Percentiles rank a stretch among this genome's conserved stretches.
Conservation (phyloP, 2,113 vertebrate genomes). For the Theropithecus gelada region DNA sequence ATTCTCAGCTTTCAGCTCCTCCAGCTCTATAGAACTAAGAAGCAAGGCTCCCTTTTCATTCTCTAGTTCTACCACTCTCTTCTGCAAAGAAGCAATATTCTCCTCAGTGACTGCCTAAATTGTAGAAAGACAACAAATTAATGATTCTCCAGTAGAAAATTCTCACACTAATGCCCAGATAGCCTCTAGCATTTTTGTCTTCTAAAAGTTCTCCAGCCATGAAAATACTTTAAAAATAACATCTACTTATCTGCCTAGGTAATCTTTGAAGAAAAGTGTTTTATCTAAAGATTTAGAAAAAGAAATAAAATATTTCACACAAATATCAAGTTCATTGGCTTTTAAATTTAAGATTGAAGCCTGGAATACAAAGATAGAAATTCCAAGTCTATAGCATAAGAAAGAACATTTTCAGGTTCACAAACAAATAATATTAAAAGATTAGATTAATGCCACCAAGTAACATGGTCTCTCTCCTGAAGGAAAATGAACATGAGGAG, state of each 20-base stretch:
- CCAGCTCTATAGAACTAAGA: constrained; percentile 54
- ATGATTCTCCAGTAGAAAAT: constrained; percentile 11
- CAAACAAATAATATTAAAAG: background rate
- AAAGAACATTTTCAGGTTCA: constrained; percentile 19
- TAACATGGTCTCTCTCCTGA: background rate
- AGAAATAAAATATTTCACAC: constrained; percentile 13
- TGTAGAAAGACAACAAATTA: constrained; percentile 55
- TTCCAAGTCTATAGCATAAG: background rate
- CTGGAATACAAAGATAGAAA: constrained; percentile 41
- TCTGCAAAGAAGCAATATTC: constrained; percentile 79
- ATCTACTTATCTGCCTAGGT: constrained; percentile 1
- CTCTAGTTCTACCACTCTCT: constrained; percentile 76
- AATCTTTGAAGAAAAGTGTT: constrained; percentile 8
- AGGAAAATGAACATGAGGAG: background rate
- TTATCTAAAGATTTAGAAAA: background rate
- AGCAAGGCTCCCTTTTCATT: constrained; percentile 69
- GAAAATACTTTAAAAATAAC: constrained; percentile 47
- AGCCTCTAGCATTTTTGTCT: background rate
- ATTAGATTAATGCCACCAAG: background rate
- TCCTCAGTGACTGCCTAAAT: constrained; percentile 69
- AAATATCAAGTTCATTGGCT: background rate
- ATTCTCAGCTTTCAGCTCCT: constrained; percentile 71
- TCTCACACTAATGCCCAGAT: background rate
- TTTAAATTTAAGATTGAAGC: constrained; percentile 21
- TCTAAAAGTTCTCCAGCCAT: constrained; percentile 16